Percentiles rank a stretch among this genome's conserved stretches.
Evolutionary conservation across 1,140 invertebrate genomes (phyloP).

Genomic region (Drosophila cardini): DNA sequence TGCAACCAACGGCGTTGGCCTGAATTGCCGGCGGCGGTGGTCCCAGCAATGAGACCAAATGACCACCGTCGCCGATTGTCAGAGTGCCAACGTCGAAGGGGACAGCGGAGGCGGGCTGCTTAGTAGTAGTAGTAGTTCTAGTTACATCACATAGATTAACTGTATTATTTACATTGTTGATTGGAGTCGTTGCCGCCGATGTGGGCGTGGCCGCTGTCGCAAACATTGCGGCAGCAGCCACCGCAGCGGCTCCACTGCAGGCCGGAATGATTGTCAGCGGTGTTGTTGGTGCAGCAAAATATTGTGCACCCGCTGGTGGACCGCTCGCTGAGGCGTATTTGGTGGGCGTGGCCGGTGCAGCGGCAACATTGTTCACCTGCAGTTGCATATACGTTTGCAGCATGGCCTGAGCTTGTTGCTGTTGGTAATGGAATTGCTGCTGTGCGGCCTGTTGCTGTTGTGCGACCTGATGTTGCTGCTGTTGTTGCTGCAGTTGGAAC

Average conservation of each 20-base stretch:
- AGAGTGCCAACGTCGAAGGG: slow-evolving; percentile 27
- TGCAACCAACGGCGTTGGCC: slow-evolving; percentile 52
- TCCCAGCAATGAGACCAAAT: slow-evolving; percentile 53
- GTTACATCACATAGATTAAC: slow-evolving; percentile 84
- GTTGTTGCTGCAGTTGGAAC: slow-evolving; percentile 52
- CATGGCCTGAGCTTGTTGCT: slow-evolving; percentile 76
- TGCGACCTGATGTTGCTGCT: slow-evolving; percentile 55
- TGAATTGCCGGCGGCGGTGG: slow-evolving; percentile 33
- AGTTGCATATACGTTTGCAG: slow-evolving; percentile 82
- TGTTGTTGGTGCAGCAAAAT: slow-evolving; percentile 73
- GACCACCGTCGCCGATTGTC: slow-evolving; percentile 24
- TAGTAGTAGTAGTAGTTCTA: slow-evolving; percentile 81
- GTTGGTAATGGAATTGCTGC: slow-evolving; percentile 75
- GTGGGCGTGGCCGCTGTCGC: slow-evolving; percentile 74
- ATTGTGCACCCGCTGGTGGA: slow-evolving; percentile 52
- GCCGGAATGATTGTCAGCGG: slow-evolving; percentile 78
- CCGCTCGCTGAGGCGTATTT: slow-evolving; percentile 58
- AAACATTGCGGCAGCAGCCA: slow-evolving; percentile 72
- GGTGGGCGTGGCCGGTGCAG: slow-evolving; percentile 71
- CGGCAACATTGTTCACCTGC: slow-evolving; percentile 75
- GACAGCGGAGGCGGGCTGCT: slow-evolving; percentile 69
- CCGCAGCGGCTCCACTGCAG: slow-evolving; percentile 66
- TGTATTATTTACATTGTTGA: slow-evolving; percentile 83
- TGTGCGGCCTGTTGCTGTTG: slow-evolving; percentile 58
- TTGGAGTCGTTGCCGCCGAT: slow-evolving; percentile 77